phyloP scores from a whole-genome alignment of 2,113 vertebrate genomes.

The human region DNA sequence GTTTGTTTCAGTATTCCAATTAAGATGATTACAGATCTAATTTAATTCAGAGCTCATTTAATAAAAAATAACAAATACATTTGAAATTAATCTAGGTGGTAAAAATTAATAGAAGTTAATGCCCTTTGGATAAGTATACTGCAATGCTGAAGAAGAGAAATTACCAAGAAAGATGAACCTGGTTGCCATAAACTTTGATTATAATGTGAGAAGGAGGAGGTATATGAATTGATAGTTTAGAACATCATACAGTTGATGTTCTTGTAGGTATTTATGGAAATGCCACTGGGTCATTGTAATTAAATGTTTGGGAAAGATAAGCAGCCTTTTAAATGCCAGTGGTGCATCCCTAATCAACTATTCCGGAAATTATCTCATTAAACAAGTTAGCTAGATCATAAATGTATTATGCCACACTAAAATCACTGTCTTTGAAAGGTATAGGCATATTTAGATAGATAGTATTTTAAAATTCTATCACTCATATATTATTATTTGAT shows the following conservation, averaged over 20 bases:
- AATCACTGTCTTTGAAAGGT: not conserved
- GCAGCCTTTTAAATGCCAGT: not conserved
- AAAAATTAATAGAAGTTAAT: not conserved
- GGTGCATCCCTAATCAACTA: slow-evolving; percentile 1
- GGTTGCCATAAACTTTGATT: not conserved
- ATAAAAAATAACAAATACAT: not conserved
- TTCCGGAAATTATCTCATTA: not conserved
- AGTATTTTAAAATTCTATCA: not conserved
- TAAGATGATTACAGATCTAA: not conserved
- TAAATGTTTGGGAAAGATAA: not conserved
- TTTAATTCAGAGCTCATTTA: not conserved
- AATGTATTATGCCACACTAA: not conserved
- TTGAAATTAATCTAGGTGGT: not conserved
- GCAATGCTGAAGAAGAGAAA: not conserved
- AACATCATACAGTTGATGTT: not conserved
- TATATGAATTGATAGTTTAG: not conserved
- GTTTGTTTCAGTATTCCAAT: not conserved
- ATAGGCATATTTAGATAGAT: not conserved
- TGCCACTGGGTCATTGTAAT: not conserved
- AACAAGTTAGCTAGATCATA: slow-evolving; percentile 12
- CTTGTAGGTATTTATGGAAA: not conserved
- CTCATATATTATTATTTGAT: not conserved
- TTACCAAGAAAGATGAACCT: not conserved
- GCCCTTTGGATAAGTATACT: not conserved
- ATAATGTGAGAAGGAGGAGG: not conserved